These are phyloP conservation scores for Regulus satrapa DNA, from an alignment of 2,113 vertebrate species.

Conservation along the genomic window DNA sequence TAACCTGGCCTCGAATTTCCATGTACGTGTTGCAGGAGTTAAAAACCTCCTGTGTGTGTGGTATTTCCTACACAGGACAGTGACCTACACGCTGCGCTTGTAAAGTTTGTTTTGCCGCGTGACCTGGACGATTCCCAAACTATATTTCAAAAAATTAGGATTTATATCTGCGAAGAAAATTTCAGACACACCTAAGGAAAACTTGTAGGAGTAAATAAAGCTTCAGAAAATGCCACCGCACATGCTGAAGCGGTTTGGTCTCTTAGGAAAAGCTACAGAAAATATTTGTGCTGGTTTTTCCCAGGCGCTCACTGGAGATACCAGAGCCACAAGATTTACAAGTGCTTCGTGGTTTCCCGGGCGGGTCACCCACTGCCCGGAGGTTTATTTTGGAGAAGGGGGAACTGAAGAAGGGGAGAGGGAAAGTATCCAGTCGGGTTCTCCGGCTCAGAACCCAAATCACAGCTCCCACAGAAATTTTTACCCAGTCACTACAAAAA, in stretches of 20 bases:
- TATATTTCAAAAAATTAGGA: not conserved
- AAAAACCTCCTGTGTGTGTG: not conserved
- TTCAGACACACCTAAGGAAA: not conserved
- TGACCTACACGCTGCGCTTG: rapidly evolving
- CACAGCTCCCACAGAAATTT: not conserved
- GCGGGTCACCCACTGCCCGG: not conserved
- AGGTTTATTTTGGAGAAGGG: not conserved
- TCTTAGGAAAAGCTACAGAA: not conserved
- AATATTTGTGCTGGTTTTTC: not conserved
- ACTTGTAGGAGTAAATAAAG: not conserved
- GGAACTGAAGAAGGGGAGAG: not conserved
- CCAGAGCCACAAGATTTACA: not conserved
- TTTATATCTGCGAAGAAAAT: not conserved
- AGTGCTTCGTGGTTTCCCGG: not conserved
- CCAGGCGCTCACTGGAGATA: not conserved
- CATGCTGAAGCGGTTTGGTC: not conserved
- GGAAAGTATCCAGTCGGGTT: no score
- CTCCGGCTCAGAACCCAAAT: not conserved
- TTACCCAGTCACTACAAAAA: not conserved
- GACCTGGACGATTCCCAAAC: rapidly evolving
- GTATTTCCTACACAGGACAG: not conserved
- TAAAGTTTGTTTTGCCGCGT: not conserved
- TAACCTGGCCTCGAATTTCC: not conserved
- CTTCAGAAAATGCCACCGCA: not conserved
- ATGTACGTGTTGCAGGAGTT: not conserved